A percentile compares a stretch with the other conserved stretches of the same genome.
phyloP scores from a whole-genome alignment of 1,140 invertebrate species.

The Saxidomus purpurata region DNA sequence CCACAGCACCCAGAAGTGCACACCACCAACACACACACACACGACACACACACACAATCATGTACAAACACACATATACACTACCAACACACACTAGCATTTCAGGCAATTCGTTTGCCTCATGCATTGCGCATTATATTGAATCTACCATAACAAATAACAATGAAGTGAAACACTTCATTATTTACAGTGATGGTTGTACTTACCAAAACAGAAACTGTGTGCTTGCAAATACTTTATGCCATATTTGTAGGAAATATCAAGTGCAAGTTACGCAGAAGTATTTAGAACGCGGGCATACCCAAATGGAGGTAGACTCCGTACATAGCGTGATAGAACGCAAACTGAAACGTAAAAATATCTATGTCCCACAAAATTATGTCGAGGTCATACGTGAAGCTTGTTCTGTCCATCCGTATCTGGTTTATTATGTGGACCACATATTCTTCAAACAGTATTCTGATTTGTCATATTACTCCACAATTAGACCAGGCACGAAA shows the following conservation, averaged over 20 bases:
- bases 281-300: conserved; percentile 46
- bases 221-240: neutral
- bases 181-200: conserved; percentile 58
- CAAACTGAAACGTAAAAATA: conserved; percentile 39
- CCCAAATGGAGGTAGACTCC: conserved; percentile 63
- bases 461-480: conserved; percentile 15
- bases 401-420: conserved; percentile 16
- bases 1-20: too few relatives aligned
- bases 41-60: too few relatives aligned
- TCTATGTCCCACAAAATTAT: conserved; percentile 60
- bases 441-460: conserved; percentile 7
- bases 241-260: neutral
- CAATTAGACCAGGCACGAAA: conserved; percentile 42
- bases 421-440: conserved; percentile 43
- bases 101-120: conserved; percentile 29
- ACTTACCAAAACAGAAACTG: conserved; percentile 66
- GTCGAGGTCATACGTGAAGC: conserved; percentile 35
- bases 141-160: neutral
- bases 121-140: conserved; percentile 42
- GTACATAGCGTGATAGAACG: conserved; percentile 54
- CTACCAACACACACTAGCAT: too few relatives aligned
- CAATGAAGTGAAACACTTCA: neutral
- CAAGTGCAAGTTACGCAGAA: conserved; percentile 16
- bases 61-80: too few relatives aligned
- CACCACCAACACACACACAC: too few relatives aligned